Conservation (phyloP, 2,113 vertebrate species). For the Python bivittatus region DNA sequence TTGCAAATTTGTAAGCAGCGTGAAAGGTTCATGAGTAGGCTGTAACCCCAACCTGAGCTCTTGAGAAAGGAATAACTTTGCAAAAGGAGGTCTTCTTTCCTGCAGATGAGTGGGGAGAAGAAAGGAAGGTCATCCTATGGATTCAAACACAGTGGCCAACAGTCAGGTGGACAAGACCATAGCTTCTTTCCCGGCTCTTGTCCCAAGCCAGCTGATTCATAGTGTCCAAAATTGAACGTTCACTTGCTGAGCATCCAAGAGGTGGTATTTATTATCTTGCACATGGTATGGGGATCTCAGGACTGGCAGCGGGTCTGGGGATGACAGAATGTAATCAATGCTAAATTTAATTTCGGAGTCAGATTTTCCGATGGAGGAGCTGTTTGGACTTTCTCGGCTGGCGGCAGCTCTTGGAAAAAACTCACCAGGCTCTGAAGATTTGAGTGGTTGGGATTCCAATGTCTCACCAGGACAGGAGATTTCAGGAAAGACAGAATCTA, state of each 20-base stretch:
- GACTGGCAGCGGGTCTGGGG: constrained; percentile 81
- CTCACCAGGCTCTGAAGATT: constrained; percentile 67
- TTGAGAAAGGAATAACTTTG: not conserved
- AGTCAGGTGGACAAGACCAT: not conserved
- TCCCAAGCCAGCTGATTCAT: constrained; percentile 53
- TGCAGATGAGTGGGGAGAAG: not conserved
- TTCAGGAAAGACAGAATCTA: constrained; percentile 13
- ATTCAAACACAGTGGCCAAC: too few species aligned
- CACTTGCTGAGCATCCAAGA: constrained; percentile 79
- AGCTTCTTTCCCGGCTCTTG: not conserved
- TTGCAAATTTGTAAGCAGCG: not conserved
- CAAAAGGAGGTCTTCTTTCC: constrained; percentile 18
- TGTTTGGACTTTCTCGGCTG: constrained; percentile 66
- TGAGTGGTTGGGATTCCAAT: constrained; percentile 19
- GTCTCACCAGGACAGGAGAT: constrained; percentile 55
- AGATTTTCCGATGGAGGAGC: constrained; percentile 74
- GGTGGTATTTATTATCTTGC: constrained; percentile 70
- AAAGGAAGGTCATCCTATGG: not conserved
- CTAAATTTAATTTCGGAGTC: constrained; percentile 95
- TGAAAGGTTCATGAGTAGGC: not conserved
- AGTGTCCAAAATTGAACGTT: constrained; percentile 88
- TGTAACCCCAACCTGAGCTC: constrained; percentile 28
- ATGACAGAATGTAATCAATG: constrained; percentile 96
- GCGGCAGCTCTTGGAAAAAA: constrained; percentile 70
- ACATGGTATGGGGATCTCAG: constrained; percentile 70